These are phyloP conservation scores for Myxocyprinus asiaticus DNA, from an alignment of 2,113 vertebrate genomes.

Conservation along the genomic window DNA sequence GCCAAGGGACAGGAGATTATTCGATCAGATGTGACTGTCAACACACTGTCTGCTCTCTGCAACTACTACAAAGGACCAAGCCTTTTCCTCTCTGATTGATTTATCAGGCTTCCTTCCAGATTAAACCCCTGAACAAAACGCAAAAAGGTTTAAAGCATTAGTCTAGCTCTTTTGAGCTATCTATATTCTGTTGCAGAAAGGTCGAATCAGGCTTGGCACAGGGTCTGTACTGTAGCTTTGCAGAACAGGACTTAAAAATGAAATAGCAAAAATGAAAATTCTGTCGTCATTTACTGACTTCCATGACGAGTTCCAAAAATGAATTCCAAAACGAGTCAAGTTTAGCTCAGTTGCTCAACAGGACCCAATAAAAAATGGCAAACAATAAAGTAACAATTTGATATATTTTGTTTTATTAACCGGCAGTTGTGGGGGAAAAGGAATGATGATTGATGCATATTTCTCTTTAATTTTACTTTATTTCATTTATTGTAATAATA, in stretches of 20 bases:
- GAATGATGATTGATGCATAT: too few relatives aligned
- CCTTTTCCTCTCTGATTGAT: constrained; percentile 7
- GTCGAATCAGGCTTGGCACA: background rate
- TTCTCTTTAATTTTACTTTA: too few relatives aligned
- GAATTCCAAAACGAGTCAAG: too few relatives aligned
- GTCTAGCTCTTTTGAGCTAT: constrained; percentile 5
- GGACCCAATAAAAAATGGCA: too few relatives aligned
- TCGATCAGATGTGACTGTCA: constrained; percentile 32
- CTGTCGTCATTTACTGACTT: too few relatives aligned
- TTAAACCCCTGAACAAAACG: constrained; percentile 1
- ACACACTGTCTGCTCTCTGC: background rate
- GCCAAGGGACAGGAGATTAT: constrained; percentile 29
- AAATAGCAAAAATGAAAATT: too few relatives aligned
- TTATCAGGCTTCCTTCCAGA: constrained; percentile 19
- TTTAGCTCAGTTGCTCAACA: too few relatives aligned
- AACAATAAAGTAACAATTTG: too few relatives aligned
- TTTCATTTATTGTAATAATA: too few relatives aligned
- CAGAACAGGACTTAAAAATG: background rate
- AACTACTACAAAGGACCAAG: background rate
- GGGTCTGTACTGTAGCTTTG: background rate
- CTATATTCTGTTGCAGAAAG: constrained; percentile 12
- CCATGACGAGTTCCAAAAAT: too few relatives aligned
- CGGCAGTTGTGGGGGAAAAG: too few relatives aligned
- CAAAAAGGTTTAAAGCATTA: background rate
- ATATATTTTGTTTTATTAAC: too few relatives aligned